Percentiles rank a stretch among this genome's conserved stretches.
phyloP scores from a whole-genome alignment of 2,113 vertebrate species.

The Tiliqua scincoides region DNA sequence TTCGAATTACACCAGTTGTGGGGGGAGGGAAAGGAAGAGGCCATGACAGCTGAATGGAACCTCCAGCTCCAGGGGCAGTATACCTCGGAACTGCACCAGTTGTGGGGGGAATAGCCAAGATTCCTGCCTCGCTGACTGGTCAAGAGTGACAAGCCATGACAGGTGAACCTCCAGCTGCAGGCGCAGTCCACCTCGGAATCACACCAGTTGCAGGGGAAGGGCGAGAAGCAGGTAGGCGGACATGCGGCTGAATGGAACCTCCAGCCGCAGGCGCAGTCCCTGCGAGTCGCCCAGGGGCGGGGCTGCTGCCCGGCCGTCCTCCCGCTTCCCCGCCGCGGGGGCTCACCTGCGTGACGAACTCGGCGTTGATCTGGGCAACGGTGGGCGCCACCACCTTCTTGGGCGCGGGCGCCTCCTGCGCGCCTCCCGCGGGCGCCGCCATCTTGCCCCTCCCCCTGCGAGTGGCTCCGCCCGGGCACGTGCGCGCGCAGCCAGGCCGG shows the following conservation, averaged over 20 bases:
- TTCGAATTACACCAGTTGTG: neutral
- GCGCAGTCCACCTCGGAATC: no score
- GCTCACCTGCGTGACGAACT: conserved; percentile 94
- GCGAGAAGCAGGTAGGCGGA: no score
- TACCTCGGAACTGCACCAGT: neutral
- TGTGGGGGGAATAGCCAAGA: no score
- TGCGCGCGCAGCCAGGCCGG: no score
- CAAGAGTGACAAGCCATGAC: no score
- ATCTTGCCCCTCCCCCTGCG: rapidly evolving
- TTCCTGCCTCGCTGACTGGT: no score
- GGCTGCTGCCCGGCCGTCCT: neutral
- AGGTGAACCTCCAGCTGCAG: no score
- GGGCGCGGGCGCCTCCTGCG: conserved; percentile 70
- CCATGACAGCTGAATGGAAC: neutral
- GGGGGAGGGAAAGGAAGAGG: neutral
- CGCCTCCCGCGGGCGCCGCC: rapidly evolving
- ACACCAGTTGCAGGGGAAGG: no score
- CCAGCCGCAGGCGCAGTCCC: no score
- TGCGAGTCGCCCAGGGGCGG: neutral
- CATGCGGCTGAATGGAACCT: no score
- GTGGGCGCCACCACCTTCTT: conserved; percentile 94
- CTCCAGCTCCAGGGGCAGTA: neutral
- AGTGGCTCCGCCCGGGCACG: no score
- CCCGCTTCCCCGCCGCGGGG: no score
- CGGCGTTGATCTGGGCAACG: conserved; percentile 96